Conservation (phyloP, 2,113 vertebrate species). For the Verasper variegatus region DNA sequence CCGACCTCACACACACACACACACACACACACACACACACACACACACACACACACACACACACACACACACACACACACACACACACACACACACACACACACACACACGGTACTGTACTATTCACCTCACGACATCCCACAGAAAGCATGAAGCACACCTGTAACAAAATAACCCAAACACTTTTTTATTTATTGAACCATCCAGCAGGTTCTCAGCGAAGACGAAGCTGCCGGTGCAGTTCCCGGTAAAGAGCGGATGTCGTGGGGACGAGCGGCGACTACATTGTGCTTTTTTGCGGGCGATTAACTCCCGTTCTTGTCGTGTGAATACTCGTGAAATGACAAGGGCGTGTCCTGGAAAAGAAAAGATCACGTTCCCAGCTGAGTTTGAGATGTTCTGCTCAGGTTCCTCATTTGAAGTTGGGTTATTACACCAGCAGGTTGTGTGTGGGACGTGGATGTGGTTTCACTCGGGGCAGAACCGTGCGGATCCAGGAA, state of each 20-base stretch:
- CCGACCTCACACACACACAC: background rate
- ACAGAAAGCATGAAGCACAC: slow-evolving; percentile 39
- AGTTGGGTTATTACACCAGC: too few relatives aligned
- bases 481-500: too few relatives aligned
- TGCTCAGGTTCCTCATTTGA: too few relatives aligned
- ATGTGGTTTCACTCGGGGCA: too few relatives aligned
- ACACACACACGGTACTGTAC: slow-evolving; percentile 54
- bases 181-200: too few relatives aligned
- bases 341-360: background rate
- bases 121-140: slow-evolving; percentile 55
- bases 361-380: background rate
- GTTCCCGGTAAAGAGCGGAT: too few relatives aligned
- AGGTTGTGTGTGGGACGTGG: too few relatives aligned
- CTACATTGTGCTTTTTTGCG: slow-evolving; percentile 67
- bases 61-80: slow-evolving; percentile 33
- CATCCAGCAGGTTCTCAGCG: too few relatives aligned
- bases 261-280: background rate
- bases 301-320: slow-evolving; percentile 19
- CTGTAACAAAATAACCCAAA: too few relatives aligned
- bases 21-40: slow-evolving; percentile 27
- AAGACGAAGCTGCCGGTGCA: too few relatives aligned
- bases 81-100: slow-evolving; percentile 26
- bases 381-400: background rate
- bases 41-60: slow-evolving; percentile 34
- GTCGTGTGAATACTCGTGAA: background rate